Conservation (phyloP, 2,113 vertebrate species). For the Raja brachyura region DNA sequence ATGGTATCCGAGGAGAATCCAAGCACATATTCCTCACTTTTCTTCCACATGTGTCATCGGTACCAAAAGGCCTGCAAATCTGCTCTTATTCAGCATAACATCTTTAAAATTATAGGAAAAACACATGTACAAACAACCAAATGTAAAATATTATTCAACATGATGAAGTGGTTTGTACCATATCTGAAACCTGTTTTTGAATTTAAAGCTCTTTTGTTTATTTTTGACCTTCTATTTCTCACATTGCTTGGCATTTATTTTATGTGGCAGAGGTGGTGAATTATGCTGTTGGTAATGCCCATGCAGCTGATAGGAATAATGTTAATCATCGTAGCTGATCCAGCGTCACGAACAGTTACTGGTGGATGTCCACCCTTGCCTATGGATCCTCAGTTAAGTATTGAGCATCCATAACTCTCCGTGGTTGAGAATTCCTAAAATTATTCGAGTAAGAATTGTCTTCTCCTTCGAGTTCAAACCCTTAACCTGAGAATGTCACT, state of each 20-base stretch:
- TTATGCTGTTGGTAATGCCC: too few species aligned
- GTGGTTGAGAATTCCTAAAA: too few species aligned
- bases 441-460: too few species aligned
- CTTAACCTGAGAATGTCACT: too few species aligned
- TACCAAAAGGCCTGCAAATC: not conserved
- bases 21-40: not conserved
- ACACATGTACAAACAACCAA: not conserved
- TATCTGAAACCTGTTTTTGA: not conserved
- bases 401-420: too few species aligned
- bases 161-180: not conserved
- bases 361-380: too few species aligned
- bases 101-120: not conserved
- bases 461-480: too few species aligned
- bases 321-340: too few species aligned
- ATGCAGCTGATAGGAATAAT: too few species aligned
- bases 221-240: not conserved
- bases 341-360: too few species aligned
- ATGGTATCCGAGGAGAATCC: too few species aligned
- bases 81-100: not conserved
- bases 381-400: too few species aligned
- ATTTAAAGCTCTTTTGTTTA: not conserved
- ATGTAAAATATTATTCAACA: not conserved
- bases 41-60: not conserved
- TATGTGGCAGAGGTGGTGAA: not conserved
- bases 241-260: not conserved